Evolutionary conservation across 2,888 invertebrate genomes (phyloP), one percentile per base, ranked within the genome.

Genomic region (Eristalis tenax): DNA sequence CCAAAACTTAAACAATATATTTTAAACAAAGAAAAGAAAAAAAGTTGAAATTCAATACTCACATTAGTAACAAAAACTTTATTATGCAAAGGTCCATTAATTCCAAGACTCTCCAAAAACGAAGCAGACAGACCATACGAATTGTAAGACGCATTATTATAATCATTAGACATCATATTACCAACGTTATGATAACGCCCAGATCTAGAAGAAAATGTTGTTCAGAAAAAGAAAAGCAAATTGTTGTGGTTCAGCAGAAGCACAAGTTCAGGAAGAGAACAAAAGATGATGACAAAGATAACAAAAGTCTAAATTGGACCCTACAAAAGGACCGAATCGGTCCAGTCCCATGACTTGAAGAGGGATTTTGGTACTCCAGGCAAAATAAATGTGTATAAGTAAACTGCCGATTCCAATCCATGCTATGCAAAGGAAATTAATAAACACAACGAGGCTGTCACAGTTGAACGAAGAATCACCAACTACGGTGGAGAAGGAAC

Each of bases 51-150:
- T 85, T 88, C 83, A 90, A 92, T 93, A 96, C 97, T 96, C 95
- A 99, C 98, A 95, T 99, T 99, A 89, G 99, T 99, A 89, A 99
- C 97, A 95, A 99, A 99, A 83, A 99, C 97, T 94, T 97, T 96
- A 92, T 97, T 97, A 89, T 97, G 97, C 90, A 99, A 95, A 85
- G 99, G 98, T 90, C 98, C 97, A 91, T 97, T 97, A 89, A 99
- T 98, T 92, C 97, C 97, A 88, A 99, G 96, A 89, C 97, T 97
- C 91, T 99, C 97, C 91, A 99, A 95, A 94, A 99, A 98, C 91
- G 98, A 97, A 82, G 97, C 96, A 93, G 97, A 98, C 89, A 99
- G 94, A 82, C 99, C 99, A 93, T 97, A 99, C 28, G 98, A 98
- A 93, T 98, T 98, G 92, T 96, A 97, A 91, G 93, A 92, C 90